Base-by-base conservation (phyloP, 2,888 invertebrate genomes). In the Linnaemya tessellans region DNA sequence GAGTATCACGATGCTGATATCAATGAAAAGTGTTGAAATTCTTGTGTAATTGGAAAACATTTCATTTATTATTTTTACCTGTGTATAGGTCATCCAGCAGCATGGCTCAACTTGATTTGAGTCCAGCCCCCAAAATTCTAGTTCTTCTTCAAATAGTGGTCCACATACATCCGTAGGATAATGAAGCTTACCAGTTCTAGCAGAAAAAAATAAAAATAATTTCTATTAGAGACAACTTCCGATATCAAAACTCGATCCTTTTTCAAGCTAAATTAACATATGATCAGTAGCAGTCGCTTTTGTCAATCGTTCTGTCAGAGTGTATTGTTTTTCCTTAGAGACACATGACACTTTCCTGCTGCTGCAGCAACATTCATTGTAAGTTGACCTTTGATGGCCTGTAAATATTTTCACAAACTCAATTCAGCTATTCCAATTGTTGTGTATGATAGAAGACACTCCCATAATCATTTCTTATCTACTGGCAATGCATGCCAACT, bases 1-100 rank as follows among this genome's bases (percentile, higher is more conserved):
- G 99, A 84, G 99, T 99, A 94, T 99, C 99, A 90, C 98, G 96
- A 94, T 98, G 98, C 97, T 97, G 93, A 20, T 49, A 49, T 30
- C 5, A 18, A 49, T 13, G 8, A 1, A 43, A 43, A 68, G 15
- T n/a, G 1, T 60, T 30, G 3, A 25, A 18, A 20, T 11, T 38
- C 10, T 18, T n/a, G 1, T 11, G 8, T 1, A 11, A 1, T 58
- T 11, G 43, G 25, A 64, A 1, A 73, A 13, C 20, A 13, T 25
- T 25, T 38, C 20, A 56, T 20, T 18, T 60, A 38, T 30, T 20
- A 13, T n/a, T 18, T 22, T 51, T 92, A 97, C 97, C 97, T 96
- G 96, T 84, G 97, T 97, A 90, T 99, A 99, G 10, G 99, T 99
- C 99, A 99, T 99, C 99, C 99, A 99, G 93, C 99, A 99, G 93